These are phyloP conservation scores for Ferrisia virgata DNA, from an alignment of 2,888 invertebrate genomes.

Conservation along the genomic window DNA sequence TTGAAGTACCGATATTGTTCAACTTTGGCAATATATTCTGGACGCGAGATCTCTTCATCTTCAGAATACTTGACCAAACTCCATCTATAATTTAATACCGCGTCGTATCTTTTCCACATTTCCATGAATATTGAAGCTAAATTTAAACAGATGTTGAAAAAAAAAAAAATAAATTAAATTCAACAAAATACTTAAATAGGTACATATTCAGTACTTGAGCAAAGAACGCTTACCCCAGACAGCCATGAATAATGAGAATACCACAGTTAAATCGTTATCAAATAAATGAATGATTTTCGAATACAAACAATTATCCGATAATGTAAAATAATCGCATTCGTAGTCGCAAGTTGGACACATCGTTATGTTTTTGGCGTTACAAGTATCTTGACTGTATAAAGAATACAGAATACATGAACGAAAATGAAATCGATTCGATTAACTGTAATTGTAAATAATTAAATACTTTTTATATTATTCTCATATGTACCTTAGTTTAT, in stretches of 20 bases:
- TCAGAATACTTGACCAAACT: slow-evolving; percentile 89
- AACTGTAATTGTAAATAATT: neutral
- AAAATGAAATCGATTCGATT: neutral
- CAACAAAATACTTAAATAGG: too few relatives aligned
- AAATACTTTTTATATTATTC: too few relatives aligned
- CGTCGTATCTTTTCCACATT: slow-evolving; percentile 93
- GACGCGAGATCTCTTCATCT: slow-evolving; percentile 87
- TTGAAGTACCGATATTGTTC: slow-evolving; percentile 66
- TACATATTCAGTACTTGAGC: too few relatives aligned
- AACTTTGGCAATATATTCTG: slow-evolving; percentile 80
- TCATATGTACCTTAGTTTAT: slow-evolving; percentile 51
- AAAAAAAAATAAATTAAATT: slow-evolving; percentile 48
- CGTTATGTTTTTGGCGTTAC: slow-evolving; percentile 54
- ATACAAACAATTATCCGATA: slow-evolving; percentile 58
- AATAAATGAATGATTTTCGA: slow-evolving; percentile 57
- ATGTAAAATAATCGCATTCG: slow-evolving; percentile 60
- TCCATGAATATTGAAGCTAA: slow-evolving; percentile 87
- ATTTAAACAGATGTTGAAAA: neutral
- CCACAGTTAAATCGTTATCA: slow-evolving; percentile 60
- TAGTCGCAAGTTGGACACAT: slow-evolving; percentile 61
- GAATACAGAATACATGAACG: too few relatives aligned
- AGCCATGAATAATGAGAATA: slow-evolving; percentile 58
- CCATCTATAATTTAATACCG: slow-evolving; percentile 94
- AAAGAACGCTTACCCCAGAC: slow-evolving; percentile 57
- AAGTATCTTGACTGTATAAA: slow-evolving; percentile 57